Base-by-base conservation (phyloP, 1,140 invertebrate species). In the Bathynomus jamesi region DNA sequence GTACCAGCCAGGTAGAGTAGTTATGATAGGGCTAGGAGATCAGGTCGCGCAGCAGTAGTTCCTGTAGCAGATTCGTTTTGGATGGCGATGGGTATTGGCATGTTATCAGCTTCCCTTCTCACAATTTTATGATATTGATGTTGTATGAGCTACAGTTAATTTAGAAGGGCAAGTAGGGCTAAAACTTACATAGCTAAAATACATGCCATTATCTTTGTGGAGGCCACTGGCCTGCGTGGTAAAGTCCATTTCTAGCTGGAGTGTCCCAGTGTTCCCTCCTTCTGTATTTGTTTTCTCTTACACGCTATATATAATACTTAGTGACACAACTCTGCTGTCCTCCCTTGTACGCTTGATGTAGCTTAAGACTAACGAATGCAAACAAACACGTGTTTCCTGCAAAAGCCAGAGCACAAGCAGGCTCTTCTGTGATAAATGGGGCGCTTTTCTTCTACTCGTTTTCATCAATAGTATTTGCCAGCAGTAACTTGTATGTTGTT, bases 1-100 rank as follows among this genome's bases (percentile, higher is more conserved):
- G 86, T 98, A 96, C 89, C 96, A 98, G 85, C 95, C 96, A 87
- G 92, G 92, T 91, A 77, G 76, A 77, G 76, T 77, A 74, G 72
- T 74, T 70, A 70, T 67, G n/a, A n/a, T n/a, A 53, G 40, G 21
- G 21, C 13, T 53, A 53, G 40, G 40, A 53, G 40, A 25, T 31
- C 28, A 69, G 46, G 72, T 69, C 72, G 70, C 72, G 40, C 40
- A 3, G 40, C 40, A 53, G 40, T 53, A 53, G 40, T 1, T 5
- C 40, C 40, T 53, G 40, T 53, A 53, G 40, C 40, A 53, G 40
- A 53, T 53, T 17, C 40, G 40, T 53, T 53, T 53, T 53, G 2
- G 40, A 53, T 53, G 40, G 40, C 40, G 40, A 53, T 53, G 40
- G 40, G 40, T 53, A 53, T 53, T 53, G 40, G 40, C 40, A 53